Conservation (phyloP, 2,888 invertebrate species). For the Sarcophaga caerulescens region DNA sequence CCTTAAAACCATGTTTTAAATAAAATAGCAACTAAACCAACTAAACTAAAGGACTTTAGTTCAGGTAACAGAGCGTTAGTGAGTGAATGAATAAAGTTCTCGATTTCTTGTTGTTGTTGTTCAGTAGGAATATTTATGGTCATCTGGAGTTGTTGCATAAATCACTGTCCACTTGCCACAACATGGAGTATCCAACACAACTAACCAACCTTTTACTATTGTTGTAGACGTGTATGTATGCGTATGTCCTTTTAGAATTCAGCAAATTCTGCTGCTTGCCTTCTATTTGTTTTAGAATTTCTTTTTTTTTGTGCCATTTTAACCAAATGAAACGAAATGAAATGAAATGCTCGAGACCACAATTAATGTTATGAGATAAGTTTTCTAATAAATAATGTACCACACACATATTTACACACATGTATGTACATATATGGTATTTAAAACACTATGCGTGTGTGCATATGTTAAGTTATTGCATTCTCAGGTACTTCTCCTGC, state of each 20-base stretch:
- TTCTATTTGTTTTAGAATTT: not conserved
- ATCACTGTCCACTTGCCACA: slow-evolving; percentile 73
- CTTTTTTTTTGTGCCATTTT: slow-evolving; percentile 46
- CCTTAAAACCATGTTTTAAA: slow-evolving; percentile 19
- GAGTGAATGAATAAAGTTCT: too few relatives aligned
- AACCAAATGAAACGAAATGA: slow-evolving; percentile 27
- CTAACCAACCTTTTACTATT: not conserved
- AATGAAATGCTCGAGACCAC: slow-evolving; percentile 76
- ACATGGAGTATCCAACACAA: slow-evolving; percentile 1
- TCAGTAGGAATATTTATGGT: slow-evolving; percentile 77
- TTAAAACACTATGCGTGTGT: not conserved
- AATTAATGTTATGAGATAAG: slow-evolving; percentile 79
- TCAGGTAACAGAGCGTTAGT: slow-evolving; percentile 21
- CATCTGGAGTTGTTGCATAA: slow-evolving; percentile 78
- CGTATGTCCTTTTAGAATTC: slow-evolving; percentile 42
- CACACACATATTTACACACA: slow-evolving; percentile 5
- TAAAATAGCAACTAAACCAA: slow-evolving; percentile 54
- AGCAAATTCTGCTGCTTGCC: slow-evolving; percentile 27
- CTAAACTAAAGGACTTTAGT: slow-evolving; percentile 64
- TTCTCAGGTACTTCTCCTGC: too few relatives aligned
- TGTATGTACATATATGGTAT: not conserved
- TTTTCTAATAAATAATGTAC: slow-evolving; percentile 69
- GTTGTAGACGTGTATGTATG: too few relatives aligned
- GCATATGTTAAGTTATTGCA: too few relatives aligned
- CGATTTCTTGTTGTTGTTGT: slow-evolving; percentile 41